Conservation (phyloP, 2,888 invertebrate species). For the Megamerina dolium region DNA sequence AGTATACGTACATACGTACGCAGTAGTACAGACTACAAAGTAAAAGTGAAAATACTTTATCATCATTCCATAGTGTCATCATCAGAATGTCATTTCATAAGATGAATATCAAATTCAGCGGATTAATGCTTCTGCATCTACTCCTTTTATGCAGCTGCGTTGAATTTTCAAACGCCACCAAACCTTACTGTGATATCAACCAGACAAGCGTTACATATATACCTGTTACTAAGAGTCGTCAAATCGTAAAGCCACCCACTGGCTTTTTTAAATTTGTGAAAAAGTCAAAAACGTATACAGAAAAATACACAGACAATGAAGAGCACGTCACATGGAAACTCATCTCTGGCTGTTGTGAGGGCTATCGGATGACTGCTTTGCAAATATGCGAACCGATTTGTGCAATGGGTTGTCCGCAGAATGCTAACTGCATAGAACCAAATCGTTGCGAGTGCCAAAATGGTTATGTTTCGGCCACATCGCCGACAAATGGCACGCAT, state of each 20-base stretch:
- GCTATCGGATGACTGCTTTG: conserved; percentile 26
- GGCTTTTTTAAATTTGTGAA: conserved; percentile 26
- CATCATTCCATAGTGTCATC: too few species aligned
- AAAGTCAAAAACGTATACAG: conserved; percentile 21
- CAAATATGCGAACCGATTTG: conserved; percentile 34
- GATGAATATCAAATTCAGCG: too few species aligned
- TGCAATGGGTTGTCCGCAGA: conserved; percentile 25
- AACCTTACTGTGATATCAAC: conserved; percentile 29
- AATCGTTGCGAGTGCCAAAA: conserved; percentile 30
- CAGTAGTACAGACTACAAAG: too few species aligned
- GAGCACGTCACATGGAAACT: conserved; percentile 24
- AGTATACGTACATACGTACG: too few species aligned
- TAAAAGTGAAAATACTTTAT: too few species aligned
- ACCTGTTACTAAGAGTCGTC: conserved; percentile 28
- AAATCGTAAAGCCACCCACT: conserved; percentile 16
- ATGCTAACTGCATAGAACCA: conserved; percentile 33
- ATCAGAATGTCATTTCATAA: too few species aligned
- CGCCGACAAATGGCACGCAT: conserved; percentile 26
- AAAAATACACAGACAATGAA: conserved; percentile 23
- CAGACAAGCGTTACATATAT: conserved; percentile 18
- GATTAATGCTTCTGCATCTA: background rate
- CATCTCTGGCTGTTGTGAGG: conserved; percentile 29
- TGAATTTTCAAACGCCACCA: conserved; percentile 15
- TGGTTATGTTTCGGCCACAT: conserved; percentile 30
- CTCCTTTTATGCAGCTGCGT: conserved; percentile 5